phyloP scores from a whole-genome alignment of 1,140 invertebrate species.

The Rhyzopertha dominica region DNA sequence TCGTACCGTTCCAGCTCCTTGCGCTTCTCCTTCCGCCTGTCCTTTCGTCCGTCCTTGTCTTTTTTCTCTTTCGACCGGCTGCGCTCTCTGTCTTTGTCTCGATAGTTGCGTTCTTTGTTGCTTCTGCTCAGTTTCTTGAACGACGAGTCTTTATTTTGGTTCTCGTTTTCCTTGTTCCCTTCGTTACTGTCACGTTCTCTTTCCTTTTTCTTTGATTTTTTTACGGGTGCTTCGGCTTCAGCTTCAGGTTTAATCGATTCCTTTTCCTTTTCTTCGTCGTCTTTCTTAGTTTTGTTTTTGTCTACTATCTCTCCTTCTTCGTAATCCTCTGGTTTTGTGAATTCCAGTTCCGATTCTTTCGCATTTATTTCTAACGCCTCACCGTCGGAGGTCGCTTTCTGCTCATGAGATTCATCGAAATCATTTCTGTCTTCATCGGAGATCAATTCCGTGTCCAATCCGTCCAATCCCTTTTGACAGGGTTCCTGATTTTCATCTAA shows the following conservation, averaged over 20 bases:
- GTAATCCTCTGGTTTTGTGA: slow-evolving; percentile 40
- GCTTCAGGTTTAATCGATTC: slow-evolving; percentile 22
- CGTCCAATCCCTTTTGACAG: slow-evolving; percentile 48
- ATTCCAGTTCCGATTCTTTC: slow-evolving; percentile 43
- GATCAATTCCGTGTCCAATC: slow-evolving; percentile 65
- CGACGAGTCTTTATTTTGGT: slow-evolving; percentile 47
- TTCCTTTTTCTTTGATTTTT: slow-evolving; percentile 44
- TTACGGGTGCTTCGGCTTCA: slow-evolving; percentile 41
- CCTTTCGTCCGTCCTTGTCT: slow-evolving; percentile 35
- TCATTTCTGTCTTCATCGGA: slow-evolving; percentile 60
- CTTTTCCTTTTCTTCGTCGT: slow-evolving; percentile 46
- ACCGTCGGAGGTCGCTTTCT: slow-evolving; percentile 40
- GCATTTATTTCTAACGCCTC: slow-evolving; percentile 45
- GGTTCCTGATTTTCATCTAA: slow-evolving; percentile 50
- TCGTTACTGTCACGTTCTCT: slow-evolving; percentile 33
- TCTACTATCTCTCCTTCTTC: slow-evolving; percentile 55
- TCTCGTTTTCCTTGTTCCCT: slow-evolving; percentile 42
- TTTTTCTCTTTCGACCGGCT: slow-evolving; percentile 41
- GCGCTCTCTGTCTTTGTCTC: slow-evolving; percentile 50
- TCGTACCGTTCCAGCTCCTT: slow-evolving; percentile 78
- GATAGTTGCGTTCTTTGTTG: slow-evolving; percentile 76
- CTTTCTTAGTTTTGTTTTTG: slow-evolving; percentile 51
- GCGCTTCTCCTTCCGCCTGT: slow-evolving; percentile 63
- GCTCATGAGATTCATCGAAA: slow-evolving; percentile 51
- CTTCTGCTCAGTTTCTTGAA: slow-evolving; percentile 80